Conservation (phyloP, 2,888 invertebrate species). For the Phasia obesa region DNA sequence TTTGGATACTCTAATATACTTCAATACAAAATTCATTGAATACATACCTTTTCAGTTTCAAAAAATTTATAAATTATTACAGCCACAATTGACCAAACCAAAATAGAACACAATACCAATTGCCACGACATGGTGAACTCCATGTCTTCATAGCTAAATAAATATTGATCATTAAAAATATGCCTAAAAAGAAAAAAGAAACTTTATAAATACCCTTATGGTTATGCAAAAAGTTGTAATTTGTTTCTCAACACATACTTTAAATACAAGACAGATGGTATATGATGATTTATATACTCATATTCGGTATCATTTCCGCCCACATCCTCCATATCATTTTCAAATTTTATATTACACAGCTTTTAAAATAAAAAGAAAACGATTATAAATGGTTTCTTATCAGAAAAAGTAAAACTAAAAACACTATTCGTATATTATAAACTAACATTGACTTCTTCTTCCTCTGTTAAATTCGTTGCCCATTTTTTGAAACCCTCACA, state of each 20-base stretch:
- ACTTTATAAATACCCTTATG: too few species aligned
- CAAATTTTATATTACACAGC: constrained; percentile 50
- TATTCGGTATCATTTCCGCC: constrained; percentile 11
- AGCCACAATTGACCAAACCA: constrained; percentile 75
- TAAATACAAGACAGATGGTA: constrained; percentile 76
- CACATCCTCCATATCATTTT: constrained; percentile 27
- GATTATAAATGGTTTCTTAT: too few species aligned
- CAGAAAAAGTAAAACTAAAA: neutral
- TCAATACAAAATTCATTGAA: too few species aligned
- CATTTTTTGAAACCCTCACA: constrained; percentile 84
- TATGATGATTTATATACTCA: constrained; percentile 63
- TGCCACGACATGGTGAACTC: constrained; percentile 75
- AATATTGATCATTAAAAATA: constrained; percentile 51
- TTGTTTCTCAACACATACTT: constrained; percentile 66
- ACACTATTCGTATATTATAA: too few species aligned
- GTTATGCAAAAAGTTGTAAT: too few species aligned
- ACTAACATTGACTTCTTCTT: constrained; percentile 64
- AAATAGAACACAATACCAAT: constrained; percentile 71
- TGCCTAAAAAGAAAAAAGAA: constrained; percentile 32
- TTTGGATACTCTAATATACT: too few species aligned
- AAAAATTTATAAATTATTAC: constrained; percentile 75
- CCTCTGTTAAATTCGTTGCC: constrained; percentile 57
- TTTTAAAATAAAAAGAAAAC: neutral
- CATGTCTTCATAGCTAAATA: constrained; percentile 48
- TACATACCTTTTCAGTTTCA: constrained; percentile 74